Base-by-base conservation (phyloP, 1,140 invertebrate genomes). In the Asobara japonica region DNA sequence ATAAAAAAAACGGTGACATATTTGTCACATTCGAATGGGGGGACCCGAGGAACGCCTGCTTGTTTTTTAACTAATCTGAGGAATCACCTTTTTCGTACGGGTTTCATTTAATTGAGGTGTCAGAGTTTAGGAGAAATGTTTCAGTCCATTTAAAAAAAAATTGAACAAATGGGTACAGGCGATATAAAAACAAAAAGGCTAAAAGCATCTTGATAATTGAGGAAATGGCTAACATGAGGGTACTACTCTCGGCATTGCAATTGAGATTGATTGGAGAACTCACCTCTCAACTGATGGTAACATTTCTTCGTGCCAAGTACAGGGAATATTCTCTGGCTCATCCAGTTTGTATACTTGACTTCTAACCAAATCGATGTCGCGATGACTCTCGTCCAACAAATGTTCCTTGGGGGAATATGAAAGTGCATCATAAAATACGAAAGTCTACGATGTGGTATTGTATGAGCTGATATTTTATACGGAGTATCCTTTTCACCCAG, bases 381-480 rank as follows among this genome's bases (percentile, higher is more conserved):
- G 87, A 1, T 83, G 82, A 79, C 90, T 93, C 83, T 93, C 91
- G 74, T 94, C 91, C 51, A 86, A 79, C 6, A 95, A 79, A 95
- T 78, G 22, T 85, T 78, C 36, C 82, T 78, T 33, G 93, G 90
- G n/a, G 93, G 90, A 10, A 86, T 85, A 84, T 94, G 92, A 79
- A 95, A 93, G 80, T 90, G 89, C 67, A 93, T 88, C 8, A 94
- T 77, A 80, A 94, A 95, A 83, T 92, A 93, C 74, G 93, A 94
- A 10, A 93, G 94, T 86, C 92, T 88, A 41, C 81, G 88, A 79
- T 94, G 89, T 25, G 90, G 86, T 45, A 86, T 60, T 0, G 90
- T 91, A 83, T 95, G 92, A 51, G 85, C 84, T 76, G 85, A 90
- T 0, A 92, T 91, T 89, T 91, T 94, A 79, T 90, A 92, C 27